These are phyloP conservation scores for Neopelma chrysocephalum DNA, from an alignment of 2,797 vertebrate genomes.

Conservation along the genomic window DNA sequence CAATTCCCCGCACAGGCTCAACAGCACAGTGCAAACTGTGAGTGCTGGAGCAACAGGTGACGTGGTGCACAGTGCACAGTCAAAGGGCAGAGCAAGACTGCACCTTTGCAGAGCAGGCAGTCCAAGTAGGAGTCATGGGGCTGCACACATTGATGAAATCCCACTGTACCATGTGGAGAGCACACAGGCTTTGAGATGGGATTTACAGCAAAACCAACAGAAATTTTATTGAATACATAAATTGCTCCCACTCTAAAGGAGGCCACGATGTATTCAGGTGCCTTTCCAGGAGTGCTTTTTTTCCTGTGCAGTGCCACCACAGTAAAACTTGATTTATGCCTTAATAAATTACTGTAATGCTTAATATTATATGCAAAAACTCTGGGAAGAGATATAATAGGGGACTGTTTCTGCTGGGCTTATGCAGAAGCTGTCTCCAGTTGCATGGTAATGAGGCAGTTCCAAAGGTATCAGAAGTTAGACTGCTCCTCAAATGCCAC, in stretches of 20 bases:
- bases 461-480: neutral
- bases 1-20: accelerated
- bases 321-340: conserved; percentile 44
- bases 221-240: neutral
- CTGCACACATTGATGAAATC: neutral
- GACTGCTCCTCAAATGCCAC: neutral
- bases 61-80: neutral
- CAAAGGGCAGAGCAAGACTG: neutral
- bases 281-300: conserved; percentile 14
- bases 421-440: neutral
- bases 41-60: neutral
- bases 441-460: neutral
- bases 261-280: neutral
- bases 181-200: neutral
- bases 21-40: neutral
- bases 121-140: neutral
- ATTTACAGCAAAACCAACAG: neutral
- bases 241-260: neutral
- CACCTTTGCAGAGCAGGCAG: neutral
- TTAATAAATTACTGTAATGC: conserved; percentile 52
- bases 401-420: conserved; percentile 1
- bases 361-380: conserved; percentile 47
- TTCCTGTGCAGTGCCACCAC: neutral
- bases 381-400: neutral
- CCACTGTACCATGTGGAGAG: accelerated